Evolutionary conservation across 2,888 invertebrate genomes (phyloP), one percentile per base, ranked within the genome.

Genomic region (Lepidocyrtinus sp.): DNA sequence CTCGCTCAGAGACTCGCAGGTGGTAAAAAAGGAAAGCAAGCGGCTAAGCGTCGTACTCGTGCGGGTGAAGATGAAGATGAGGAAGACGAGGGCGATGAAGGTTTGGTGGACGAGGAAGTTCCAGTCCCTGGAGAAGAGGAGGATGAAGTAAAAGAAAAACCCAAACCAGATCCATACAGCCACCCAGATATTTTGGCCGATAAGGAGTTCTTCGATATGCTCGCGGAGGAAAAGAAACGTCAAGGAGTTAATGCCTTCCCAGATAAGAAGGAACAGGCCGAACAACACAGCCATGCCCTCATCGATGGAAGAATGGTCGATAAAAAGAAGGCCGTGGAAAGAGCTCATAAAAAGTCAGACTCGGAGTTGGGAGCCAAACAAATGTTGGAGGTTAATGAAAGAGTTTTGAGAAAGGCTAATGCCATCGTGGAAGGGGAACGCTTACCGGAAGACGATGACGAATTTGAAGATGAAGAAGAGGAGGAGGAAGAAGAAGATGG

Each of bases 241-340:
- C 78, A 81, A 27, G 83, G 83, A 2, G 71, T 81, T 7, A 72
- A 79, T 65, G 81, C 83, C 2, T 83, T 83, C 50, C 68, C 81
- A 0, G 83, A 83, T 27, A 81, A 81, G 27, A 79, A 73, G 45
- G 55, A n/a, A 19, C 27, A 46, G 5, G 36, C 76, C 0, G 22
- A 50, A 24, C 55, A 22, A 0, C 63, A 63, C 22, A 76, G 62
- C n/a, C 62, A 21, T 62, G 62, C 24, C 24, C 62, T 62, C 62
- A 62, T 19, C 25, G 62, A 21, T 27, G 64, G 70, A 21, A 22
- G 67, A 27, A 46, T 50, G 64, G 55, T 45, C 36, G 36, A 12
- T 12, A 36, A 36, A 36, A 5, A 64, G 22, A 64, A 64, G 27
- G n/a, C 27, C 1, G 45, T 62, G 24, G n/a, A 45, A 1, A 62